Conservation (phyloP, 2,888 invertebrate species). For the Anaspis maculata region DNA sequence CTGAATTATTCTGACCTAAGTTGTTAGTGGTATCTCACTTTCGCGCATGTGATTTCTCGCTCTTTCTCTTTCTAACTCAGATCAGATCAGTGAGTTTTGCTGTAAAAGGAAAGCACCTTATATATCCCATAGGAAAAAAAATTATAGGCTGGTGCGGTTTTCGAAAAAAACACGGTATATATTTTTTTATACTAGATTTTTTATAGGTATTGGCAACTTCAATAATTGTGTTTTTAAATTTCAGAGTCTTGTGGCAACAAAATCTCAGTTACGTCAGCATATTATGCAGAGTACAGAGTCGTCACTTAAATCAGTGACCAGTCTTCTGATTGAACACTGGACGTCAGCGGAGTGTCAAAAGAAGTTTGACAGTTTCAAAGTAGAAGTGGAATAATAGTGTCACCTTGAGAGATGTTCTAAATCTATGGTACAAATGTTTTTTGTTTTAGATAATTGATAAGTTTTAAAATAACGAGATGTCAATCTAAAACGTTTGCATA, state of each 20-base stretch:
- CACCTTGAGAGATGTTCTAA: constrained; percentile 16
- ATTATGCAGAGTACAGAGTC: constrained; percentile 50
- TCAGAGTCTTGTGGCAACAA: constrained; percentile 58
- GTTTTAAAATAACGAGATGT: constrained; percentile 14
- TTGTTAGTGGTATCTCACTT: no score
- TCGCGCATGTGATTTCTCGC: no score
- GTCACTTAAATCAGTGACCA: constrained; percentile 58
- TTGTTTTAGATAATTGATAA: constrained; percentile 14
- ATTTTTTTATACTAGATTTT: no score
- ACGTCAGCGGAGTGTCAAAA: constrained; percentile 62
- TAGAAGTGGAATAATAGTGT: constrained; percentile 10
- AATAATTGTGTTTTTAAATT: constrained; percentile 4
- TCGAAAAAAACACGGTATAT: no score
- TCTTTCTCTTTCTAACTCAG: no score
- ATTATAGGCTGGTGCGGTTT: no score
- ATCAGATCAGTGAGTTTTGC: no score
- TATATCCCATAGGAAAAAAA: no score
- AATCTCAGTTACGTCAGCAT: constrained; percentile 50
- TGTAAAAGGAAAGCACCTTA: no score
- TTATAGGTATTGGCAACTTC: constrained; percentile 40
- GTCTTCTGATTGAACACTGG: constrained; percentile 66
- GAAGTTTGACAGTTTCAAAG: constrained; percentile 27
- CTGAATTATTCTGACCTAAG: no score
- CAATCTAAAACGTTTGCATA: no score
- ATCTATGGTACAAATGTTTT: constrained; percentile 6